phyloP scores from a whole-genome alignment of 2,888 invertebrate species.

The Cheilosia urbana region DNA sequence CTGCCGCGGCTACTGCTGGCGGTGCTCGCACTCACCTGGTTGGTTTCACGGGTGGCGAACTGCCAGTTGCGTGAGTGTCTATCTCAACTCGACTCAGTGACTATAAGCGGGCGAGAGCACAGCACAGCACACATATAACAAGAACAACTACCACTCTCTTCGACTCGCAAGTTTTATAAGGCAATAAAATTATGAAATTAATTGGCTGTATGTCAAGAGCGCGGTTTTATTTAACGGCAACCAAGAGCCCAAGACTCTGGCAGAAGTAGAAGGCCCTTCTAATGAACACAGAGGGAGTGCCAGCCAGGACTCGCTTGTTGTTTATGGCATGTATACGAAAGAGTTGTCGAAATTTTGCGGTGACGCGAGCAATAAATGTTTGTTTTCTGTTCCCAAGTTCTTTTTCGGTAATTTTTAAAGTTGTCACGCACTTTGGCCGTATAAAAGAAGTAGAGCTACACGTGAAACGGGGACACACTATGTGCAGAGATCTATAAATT shows the following conservation, averaged over 20 bases:
- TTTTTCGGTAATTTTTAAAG: slow-evolving; percentile 40
- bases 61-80: slow-evolving; percentile 64
- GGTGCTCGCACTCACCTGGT: slow-evolving; percentile 39
- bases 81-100: slow-evolving; percentile 50
- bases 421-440: slow-evolving; percentile 60
- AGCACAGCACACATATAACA: too few relatives aligned
- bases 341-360: slow-evolving; percentile 54
- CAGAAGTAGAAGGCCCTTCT: neutral
- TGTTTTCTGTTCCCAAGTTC: slow-evolving; percentile 10
- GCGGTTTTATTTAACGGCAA: slow-evolving; percentile 50
- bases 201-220: slow-evolving; percentile 71
- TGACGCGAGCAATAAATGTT: slow-evolving; percentile 49
- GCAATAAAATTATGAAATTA: slow-evolving; percentile 73
- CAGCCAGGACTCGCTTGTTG: slow-evolving; percentile 25
- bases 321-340: slow-evolving; percentile 33
- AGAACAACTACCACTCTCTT: slow-evolving; percentile 9
- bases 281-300: slow-evolving; percentile 33
- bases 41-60: slow-evolving; percentile 48
- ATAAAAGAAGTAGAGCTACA: slow-evolving; percentile 21
- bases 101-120: slow-evolving; percentile 25
- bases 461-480: slow-evolving; percentile 1
- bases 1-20: neutral
- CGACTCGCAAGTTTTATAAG: slow-evolving; percentile 18
- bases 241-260: slow-evolving; percentile 13
- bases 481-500: slow-evolving; percentile 31